phyloP scores from a whole-genome alignment of 2,797 vertebrate species.

The Remorina albescens region DNA sequence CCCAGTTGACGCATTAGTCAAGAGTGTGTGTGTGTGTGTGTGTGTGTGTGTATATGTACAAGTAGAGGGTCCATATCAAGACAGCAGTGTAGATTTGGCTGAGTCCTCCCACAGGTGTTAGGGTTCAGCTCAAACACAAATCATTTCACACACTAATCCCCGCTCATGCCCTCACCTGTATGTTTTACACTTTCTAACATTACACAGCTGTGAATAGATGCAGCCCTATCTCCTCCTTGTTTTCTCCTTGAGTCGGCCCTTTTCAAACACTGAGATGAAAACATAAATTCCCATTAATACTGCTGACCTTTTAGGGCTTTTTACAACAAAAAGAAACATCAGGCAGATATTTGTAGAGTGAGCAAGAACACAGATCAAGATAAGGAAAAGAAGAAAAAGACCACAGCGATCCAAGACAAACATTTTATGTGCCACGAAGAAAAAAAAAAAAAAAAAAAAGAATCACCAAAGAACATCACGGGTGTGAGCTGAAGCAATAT shows the following conservation, averaged over 20 bases:
- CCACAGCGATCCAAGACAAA: slow-evolving; percentile 45
- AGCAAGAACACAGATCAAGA: slow-evolving; percentile 53
- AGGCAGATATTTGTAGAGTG: slow-evolving; percentile 49
- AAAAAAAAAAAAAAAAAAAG: not conserved
- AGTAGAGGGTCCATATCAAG: slow-evolving; percentile 61
- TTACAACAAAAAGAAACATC: slow-evolving; percentile 48
- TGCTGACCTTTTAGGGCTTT: slow-evolving; percentile 69
- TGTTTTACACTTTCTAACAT: slow-evolving; percentile 50
- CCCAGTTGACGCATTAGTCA: slow-evolving; percentile 70
- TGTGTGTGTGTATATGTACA: slow-evolving; percentile 27
- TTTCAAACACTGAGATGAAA: slow-evolving; percentile 48
- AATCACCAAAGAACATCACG: slow-evolving; percentile 32
- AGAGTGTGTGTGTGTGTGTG: slow-evolving; percentile 37
- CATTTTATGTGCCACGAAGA: slow-evolving; percentile 26
- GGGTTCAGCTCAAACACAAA: slow-evolving; percentile 78
- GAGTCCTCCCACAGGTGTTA: slow-evolving; percentile 74
- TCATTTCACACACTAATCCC: slow-evolving; percentile 66
- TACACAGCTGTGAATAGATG: slow-evolving; percentile 52
- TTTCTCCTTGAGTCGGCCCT: slow-evolving; percentile 33
- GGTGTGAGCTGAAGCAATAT: slow-evolving; percentile 26
- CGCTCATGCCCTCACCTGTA: slow-evolving; percentile 43
- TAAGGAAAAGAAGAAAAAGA: slow-evolving; percentile 47
- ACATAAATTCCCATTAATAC: slow-evolving; percentile 61
- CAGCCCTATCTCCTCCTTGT: slow-evolving; percentile 18
- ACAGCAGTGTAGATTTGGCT: slow-evolving; percentile 55